Evolutionary conservation across 2,888 invertebrate genomes (phyloP), one percentile per base, ranked within the genome.

Genomic region (Mechanitis messenoides): DNA sequence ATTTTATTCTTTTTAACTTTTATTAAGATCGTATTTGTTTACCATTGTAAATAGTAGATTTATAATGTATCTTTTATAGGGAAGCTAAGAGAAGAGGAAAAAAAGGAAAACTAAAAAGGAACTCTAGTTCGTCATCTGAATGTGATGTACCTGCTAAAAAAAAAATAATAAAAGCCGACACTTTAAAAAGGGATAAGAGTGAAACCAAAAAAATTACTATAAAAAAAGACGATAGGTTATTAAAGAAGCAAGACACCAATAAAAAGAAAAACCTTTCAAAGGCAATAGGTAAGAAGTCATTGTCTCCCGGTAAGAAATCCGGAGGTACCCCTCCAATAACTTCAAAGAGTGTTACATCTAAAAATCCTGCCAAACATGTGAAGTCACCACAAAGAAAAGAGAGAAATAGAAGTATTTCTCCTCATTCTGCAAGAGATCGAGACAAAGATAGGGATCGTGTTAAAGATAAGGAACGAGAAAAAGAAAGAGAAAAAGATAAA

Each of bases 61-160:
- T 45, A 53, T 70, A 80, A 80, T 69, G 83, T 83, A 31, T 71
- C 68, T 62, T 45, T n/a, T 59, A 64, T 65, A 91, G 91, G 72
- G 86, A 84, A 64, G 78, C 86, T 63, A 90, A 91, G 64, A 88
- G 90, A 81, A 92, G 84, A 84, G 82, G 71, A 64, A 89, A 88
- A 69, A 91, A 90, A 58, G 87, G 89, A 56, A 92, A 92, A 74
- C 77, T 90, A 50, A 92, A 92, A 77, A 84, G 93, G 45, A 91
- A 92, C 73, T 92, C 92, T 1, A 92, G 92, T 72, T 92, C 91
- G 20, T 93, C 94, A 9, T 94, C 95, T 3, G 94, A 94, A 67
- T 91, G 91, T 60, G 92, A 92, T 69, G 87, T 90, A 50, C 86
- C 86, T 61, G 71, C 86, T 38, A 91, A 90, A 75, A 92, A 92